Conservation (phyloP, 2,113 vertebrate genomes). For the Calonectris borealis region DNA sequence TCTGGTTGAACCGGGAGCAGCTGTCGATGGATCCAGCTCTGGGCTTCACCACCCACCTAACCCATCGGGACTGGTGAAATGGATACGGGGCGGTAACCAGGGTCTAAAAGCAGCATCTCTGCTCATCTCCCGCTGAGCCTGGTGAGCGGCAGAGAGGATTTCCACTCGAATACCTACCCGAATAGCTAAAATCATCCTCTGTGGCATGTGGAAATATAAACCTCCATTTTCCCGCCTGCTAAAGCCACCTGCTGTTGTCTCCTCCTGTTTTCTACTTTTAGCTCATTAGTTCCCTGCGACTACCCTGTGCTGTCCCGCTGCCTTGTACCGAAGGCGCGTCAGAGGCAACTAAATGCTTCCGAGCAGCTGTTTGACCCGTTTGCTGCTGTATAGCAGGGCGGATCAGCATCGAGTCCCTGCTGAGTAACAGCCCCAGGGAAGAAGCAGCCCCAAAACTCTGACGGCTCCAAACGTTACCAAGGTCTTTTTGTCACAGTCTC, state of each 20-base stretch:
- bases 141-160: neutral
- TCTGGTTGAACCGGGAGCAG: neutral
- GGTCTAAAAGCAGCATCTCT: neutral
- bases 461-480: neutral
- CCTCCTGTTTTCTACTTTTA: slow-evolving; percentile 50
- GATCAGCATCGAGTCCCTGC: neutral
- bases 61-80: neutral
- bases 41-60: neutral
- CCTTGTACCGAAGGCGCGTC: neutral
- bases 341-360: neutral
- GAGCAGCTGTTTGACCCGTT: neutral
- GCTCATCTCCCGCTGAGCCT: neutral
- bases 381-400: neutral
- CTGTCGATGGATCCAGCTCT: neutral
- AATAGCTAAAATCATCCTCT: neutral
- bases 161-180: neutral
- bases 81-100: neutral
- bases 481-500: neutral
- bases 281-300: slow-evolving; percentile 7
- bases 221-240: slow-evolving; percentile 49
- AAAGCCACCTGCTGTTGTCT: slow-evolving; percentile 57
- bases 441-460: neutral
- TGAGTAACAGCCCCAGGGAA: neutral
- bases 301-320: neutral
- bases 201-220: slow-evolving; percentile 31